Percentiles rank a stretch among this genome's conserved stretches.
Conservation (phyloP, 2,797 vertebrate genomes). For the Antrozous pallidus region DNA sequence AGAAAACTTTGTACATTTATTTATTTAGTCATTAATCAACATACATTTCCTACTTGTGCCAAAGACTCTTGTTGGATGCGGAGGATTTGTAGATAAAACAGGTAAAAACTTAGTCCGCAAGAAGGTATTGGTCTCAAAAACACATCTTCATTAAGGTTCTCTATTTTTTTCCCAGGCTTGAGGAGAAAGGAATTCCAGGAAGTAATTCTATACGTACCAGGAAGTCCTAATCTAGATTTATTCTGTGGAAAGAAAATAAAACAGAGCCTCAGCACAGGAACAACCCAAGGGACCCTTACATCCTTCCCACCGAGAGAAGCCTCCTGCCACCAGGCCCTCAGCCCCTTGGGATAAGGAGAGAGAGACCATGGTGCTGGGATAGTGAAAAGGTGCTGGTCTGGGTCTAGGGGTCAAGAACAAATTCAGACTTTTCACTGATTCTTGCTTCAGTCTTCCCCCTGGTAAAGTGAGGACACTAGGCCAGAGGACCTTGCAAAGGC, state of each 20-base stretch:
- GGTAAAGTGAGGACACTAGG: not conserved
- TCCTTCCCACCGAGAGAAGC: not conserved
- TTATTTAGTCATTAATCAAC: not conserved
- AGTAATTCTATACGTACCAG: not conserved
- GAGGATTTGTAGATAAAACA: not conserved
- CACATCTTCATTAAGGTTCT: not conserved
- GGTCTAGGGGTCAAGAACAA: not conserved
- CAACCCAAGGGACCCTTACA: not conserved
- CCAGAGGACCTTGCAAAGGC: not conserved
- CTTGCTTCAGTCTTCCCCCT: not conserved
- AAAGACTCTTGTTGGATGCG: not conserved
- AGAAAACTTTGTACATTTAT: not conserved
- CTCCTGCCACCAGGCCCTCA: not conserved
- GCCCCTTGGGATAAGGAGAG: not conserved
- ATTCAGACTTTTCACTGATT: not conserved
- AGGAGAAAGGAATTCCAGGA: not conserved
- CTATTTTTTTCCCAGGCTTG: not conserved
- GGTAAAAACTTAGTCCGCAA: not conserved
- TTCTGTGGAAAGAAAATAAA: not conserved
- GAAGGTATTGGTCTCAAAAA: not conserved
- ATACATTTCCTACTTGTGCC: not conserved
- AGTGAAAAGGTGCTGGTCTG: not conserved
- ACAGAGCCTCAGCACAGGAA: not conserved
- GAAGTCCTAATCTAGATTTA: not conserved
- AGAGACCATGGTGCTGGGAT: not conserved